These are phyloP conservation scores for Hirundo rustica DNA, from an alignment of 2,797 vertebrate genomes.

Conservation along the genomic window DNA sequence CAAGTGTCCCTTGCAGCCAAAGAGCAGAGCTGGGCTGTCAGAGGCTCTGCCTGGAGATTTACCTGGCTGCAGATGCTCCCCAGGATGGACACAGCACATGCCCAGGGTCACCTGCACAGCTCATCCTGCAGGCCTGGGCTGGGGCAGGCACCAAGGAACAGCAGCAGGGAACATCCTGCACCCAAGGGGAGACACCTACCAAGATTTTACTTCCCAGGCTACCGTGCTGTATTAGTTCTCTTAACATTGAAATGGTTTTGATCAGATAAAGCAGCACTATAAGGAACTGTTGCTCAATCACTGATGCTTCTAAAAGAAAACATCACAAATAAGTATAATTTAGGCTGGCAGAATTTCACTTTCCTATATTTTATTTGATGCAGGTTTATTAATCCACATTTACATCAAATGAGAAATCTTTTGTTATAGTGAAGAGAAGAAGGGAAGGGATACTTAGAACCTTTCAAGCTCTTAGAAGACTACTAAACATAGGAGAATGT, in stretches of 20 bases:
- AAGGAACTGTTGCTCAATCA: not conserved
- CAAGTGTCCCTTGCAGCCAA: not conserved
- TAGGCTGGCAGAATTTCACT: not conserved
- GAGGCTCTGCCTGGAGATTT: not conserved
- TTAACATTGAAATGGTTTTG: not conserved
- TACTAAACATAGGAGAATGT: not conserved
- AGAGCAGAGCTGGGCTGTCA: not conserved
- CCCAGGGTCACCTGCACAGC: not conserved
- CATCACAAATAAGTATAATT: not conserved
- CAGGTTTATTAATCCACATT: slow-evolving; percentile 32
- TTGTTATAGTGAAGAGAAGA: not conserved
- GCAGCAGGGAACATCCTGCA: not conserved
- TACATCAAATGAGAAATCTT: not conserved
- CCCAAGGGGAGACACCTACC: not conserved
- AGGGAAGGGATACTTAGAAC: not conserved
- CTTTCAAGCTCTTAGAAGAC: not conserved
- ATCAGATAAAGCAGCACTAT: not conserved
- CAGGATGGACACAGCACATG: not conserved
- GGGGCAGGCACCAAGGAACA: not conserved
- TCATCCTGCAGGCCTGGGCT: not conserved
- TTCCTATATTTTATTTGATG: not conserved
- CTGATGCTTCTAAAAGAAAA: not conserved
- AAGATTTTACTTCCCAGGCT: not conserved
- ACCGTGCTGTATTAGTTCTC: not conserved
- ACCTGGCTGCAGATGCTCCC: not conserved